These are phyloP conservation scores for Metopia argyrocephala DNA, from an alignment of 2,888 invertebrate genomes.

Conservation along the genomic window DNA sequence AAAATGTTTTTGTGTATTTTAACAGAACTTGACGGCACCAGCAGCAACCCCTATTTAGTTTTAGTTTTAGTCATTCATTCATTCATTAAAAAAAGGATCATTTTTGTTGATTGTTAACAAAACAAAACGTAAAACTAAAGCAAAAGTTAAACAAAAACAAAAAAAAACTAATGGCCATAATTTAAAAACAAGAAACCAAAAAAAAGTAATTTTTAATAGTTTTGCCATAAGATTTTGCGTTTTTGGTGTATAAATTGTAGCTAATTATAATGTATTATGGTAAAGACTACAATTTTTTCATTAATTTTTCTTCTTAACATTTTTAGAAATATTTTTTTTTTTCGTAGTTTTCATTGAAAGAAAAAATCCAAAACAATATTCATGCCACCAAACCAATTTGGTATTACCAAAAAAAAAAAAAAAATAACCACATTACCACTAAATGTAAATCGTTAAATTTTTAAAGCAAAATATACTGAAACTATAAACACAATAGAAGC, in stretches of 20 bases:
- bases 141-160: too few species aligned
- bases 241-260: conserved; percentile 66
- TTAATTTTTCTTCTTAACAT: conserved; percentile 15
- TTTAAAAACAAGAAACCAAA: conserved; percentile 10
- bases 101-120: neutral
- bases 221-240: conserved; percentile 63
- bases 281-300: conserved; percentile 47
- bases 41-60: neutral
- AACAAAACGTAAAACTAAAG: neutral
- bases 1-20: conserved; percentile 12
- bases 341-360: conserved; percentile 25
- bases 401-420: too few species aligned
- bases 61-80: conserved; percentile 30
- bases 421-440: neutral
- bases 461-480: conserved; percentile 6
- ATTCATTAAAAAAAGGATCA: conserved; percentile 46
- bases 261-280: conserved; percentile 67
- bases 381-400: conserved; percentile 13
- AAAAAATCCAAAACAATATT: conserved; percentile 13
- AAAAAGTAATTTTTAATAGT: conserved; percentile 51
- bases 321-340: conserved; percentile 2
- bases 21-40: conserved; percentile 9
- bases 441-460: conserved; percentile 44
- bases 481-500: conserved; percentile 17
- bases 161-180: conserved; percentile 53